Base-by-base conservation (phyloP, 2,797 vertebrate genomes). In the Syngnathus acus region DNA sequence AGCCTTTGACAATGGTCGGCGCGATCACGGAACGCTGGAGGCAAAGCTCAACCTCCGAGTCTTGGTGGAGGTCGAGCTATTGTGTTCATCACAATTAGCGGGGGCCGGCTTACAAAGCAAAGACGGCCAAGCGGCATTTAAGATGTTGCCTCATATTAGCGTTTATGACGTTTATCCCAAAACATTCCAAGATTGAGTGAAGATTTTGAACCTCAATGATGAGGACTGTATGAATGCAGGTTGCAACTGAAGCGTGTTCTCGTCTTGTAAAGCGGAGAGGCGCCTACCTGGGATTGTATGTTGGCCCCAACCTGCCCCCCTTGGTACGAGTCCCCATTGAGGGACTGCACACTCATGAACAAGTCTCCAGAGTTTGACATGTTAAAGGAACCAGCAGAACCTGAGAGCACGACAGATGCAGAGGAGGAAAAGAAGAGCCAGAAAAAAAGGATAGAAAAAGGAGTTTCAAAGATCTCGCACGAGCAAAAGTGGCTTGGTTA, bases 311-410 rank as follows among this genome's bases (percentile, higher is more conserved):
- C 96, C 93, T 98, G 95, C 90, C 94, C 94, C 93, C 94, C 95
- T 94, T 98, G 96, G 94, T 99, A 99, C 84, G 97, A 97, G 93
- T 99, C 97, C 93, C 97, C 97, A 94, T 99, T 99, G 92, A 99
- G 96, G 92, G 95, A 96, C 94, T 98, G 96, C 93, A 99, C 95
- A 94, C 93, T 97, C 97, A 99, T 98, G 95, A 99, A 99, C 94
- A 99, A 95, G 92, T 99, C 97, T 93, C 96, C 96, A 89, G 97
- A 96, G 93, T 98, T 98, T 94, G 96, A 95, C 95, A 99, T 96
- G 94, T 97, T 98, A 97, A 98, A 99, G 94, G 97, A 97, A 91
- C 93, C 96, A 91, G 96, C 97, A 93, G 97, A 98, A 97, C 96
- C 97, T 99, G 94, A 94, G 93, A 93, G 94, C 90, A 94, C 90